Conservation (phyloP, 2,888 invertebrate species). For the Cataglyphis altisquamis region DNA sequence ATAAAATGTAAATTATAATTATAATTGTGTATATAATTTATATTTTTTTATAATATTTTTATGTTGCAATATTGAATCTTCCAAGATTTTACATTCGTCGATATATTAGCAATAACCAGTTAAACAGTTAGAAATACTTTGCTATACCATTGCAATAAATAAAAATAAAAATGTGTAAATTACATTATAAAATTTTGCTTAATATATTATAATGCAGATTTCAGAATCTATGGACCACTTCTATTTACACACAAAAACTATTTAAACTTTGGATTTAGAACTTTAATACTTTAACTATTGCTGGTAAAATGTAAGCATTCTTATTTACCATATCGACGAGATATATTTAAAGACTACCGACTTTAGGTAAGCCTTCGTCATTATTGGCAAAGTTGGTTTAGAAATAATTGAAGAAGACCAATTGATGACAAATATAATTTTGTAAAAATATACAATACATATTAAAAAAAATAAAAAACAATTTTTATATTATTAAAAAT, state of each 20-base stretch:
- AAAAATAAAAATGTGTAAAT: background rate
- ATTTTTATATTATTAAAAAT: no score
- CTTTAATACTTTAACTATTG: slow-evolving; percentile 14
- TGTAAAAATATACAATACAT: no score
- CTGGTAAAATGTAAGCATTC: background rate
- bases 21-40: background rate
- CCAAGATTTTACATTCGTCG: slow-evolving; percentile 12
- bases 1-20: background rate
- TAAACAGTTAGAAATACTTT: background rate
- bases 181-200: background rate
- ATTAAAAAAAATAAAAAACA: no score
- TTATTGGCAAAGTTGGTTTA: background rate
- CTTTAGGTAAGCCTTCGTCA: background rate
- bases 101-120: slow-evolving; percentile 3
- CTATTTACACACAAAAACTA: background rate
- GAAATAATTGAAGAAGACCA: background rate
- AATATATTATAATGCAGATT: background rate
- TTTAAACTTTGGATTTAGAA: background rate
- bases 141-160: background rate
- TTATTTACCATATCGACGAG: background rate
- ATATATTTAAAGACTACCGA: background rate
- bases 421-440: no score
- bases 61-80: background rate
- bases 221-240: background rate
- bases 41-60: background rate